A percentile compares a stretch with the other conserved stretches of the same genome.
Conservation (phyloP, 1,140 invertebrate species). For the Carcinoscorpius rotundicauda region DNA sequence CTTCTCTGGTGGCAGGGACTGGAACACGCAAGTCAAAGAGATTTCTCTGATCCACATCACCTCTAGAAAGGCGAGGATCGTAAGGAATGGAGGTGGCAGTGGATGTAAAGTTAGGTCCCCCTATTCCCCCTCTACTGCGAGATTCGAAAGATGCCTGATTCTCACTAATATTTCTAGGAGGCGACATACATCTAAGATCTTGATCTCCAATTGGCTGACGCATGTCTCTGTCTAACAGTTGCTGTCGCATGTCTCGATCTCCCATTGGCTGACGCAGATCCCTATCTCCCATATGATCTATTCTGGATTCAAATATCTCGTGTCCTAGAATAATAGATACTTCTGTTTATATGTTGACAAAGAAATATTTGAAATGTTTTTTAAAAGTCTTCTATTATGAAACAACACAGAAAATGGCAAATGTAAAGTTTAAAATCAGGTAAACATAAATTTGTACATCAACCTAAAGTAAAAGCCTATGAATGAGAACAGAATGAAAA, state of each 20-base stretch:
- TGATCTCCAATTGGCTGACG: constrained; percentile 22
- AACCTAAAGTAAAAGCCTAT: too few species aligned
- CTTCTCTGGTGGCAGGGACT: constrained; percentile 19
- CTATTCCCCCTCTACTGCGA: constrained; percentile 1
- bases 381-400: too few species aligned
- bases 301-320: too few species aligned
- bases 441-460: too few species aligned
- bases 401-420: too few species aligned
- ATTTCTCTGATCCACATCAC: constrained; percentile 13
- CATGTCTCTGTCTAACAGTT: constrained; percentile 25
- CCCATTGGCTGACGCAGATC: constrained; percentile 34
- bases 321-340: too few species aligned
- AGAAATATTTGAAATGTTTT: too few species aligned
- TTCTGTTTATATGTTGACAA: too few species aligned
- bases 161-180: constrained; percentile 8
- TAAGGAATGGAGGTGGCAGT: constrained; percentile 17
- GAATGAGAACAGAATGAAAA: too few species aligned
- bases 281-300: constrained; percentile 31
- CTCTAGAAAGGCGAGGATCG: constrained; percentile 11
- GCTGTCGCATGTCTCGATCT: constrained; percentile 41
- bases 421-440: too few species aligned
- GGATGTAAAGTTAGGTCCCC: background rate
- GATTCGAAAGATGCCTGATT: constrained; percentile 10
- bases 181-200: constrained; percentile 22
- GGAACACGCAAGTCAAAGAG: constrained; percentile 1